Base-by-base conservation (phyloP, 2,888 invertebrate species). In the Aleiodes alternator region DNA sequence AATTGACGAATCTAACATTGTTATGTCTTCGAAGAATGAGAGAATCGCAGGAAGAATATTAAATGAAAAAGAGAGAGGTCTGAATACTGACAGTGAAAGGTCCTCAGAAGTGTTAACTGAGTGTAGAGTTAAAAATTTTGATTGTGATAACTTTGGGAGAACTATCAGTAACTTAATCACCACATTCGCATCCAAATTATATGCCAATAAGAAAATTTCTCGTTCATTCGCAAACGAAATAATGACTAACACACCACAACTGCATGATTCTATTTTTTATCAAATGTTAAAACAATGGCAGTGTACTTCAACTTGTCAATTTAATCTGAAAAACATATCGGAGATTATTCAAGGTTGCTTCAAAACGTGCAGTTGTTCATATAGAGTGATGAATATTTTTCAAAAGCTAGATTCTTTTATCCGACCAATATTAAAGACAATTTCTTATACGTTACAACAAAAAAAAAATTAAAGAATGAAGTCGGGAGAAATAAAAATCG, bases 341-440 rank as follows among this genome's bases (percentile, higher is more conserved):
- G 5, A 59, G n/a, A 31, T 59, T 0, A 59, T 59, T 38, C 34
- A 38, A 38, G 34, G 4, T 1, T 7, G 11, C 16, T 59, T 59
- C 7, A 31, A 59, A 31, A 34, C 5, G 3, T 34, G 4, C 11
- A 59, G n/a, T n/a, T 38, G 3, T 7, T n/a, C n/a, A 11, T 38
- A 34, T 34, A n/a, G 38, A 31, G 31, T 38, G 12, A 59, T 59
- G 38, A 6, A 31, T n/a, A 34, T 34, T 34, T 59, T 59, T 7
- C 34, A 59, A 59, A 59, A 59, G 34, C 11, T 59, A 1, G 59
- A 59, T 59, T 34, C 14, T 38, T 34, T 59, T 14, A 59, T 59
- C n/a, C 34, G 34, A 8, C 34, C 59, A 6, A 12, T n/a, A 59
- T 7, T 38, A 31, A 31, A 31, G 34, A 59, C 34, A n/a, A 38